phyloP scores from a whole-genome alignment of 2,797 vertebrate species.

The Hoplostethus mediterraneus region DNA sequence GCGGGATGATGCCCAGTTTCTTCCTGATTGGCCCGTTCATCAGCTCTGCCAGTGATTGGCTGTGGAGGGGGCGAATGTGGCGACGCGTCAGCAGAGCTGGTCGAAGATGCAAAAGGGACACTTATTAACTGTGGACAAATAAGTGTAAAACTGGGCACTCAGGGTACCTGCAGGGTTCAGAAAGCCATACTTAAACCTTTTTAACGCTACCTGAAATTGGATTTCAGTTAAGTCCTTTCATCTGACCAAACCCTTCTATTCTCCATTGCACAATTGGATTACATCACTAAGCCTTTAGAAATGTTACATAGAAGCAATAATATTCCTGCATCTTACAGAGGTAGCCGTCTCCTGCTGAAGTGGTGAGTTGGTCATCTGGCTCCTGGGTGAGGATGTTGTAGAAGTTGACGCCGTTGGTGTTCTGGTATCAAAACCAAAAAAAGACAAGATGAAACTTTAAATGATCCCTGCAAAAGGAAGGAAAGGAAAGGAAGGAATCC shows the following conservation, averaged over 20 bases:
- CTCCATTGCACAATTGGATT: too few species aligned
- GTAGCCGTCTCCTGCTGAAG: constrained; percentile 50
- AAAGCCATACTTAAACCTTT: too few species aligned
- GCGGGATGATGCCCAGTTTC: constrained; percentile 92
- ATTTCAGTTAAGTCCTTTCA: too few species aligned
- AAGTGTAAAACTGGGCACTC: too few species aligned
- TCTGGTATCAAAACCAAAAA: constrained; percentile 80
- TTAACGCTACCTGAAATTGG: too few species aligned
- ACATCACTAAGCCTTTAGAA: neutral
- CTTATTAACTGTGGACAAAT: neutral
- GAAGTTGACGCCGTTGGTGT: constrained; percentile 96
- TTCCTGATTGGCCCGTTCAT: constrained; percentile 95
- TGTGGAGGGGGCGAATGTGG: constrained; percentile 85
- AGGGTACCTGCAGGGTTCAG: too few species aligned
- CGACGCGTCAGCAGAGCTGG: constrained; percentile 83
- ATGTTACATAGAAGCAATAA: neutral
- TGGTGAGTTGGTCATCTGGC: constrained; percentile 53
- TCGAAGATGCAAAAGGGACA: neutral
- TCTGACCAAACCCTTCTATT: too few species aligned
- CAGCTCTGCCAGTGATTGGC: constrained; percentile 84
- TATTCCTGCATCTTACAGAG: constrained; percentile 83
- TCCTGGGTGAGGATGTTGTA: constrained; percentile 94
- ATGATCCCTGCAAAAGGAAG: too few species aligned
- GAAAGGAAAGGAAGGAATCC: too few species aligned
- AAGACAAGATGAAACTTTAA: neutral